Conservation (phyloP, 2,797 vertebrate species). For the Salmo trutta region DNA sequence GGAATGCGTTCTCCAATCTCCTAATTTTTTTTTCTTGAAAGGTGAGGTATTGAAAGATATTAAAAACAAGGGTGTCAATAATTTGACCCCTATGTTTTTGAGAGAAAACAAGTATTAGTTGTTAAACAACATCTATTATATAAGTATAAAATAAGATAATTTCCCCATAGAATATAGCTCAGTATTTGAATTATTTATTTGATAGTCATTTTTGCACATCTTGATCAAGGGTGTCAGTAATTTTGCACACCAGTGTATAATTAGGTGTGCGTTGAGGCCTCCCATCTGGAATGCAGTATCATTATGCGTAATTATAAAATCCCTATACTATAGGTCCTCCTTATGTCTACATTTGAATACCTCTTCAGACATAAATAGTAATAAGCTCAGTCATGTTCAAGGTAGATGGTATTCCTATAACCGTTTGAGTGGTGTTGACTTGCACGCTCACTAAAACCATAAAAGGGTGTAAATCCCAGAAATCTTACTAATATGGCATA, state of each 20-base stretch:
- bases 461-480: slow-evolving; percentile 12
- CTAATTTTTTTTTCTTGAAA: no score
- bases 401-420: slow-evolving; percentile 6
- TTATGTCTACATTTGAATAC: neutral
- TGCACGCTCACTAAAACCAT: slow-evolving; percentile 8
- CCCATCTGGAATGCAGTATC: neutral
- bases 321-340: neutral
- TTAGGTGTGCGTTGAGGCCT: neutral
- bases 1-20: no score
- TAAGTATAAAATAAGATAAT: no score
- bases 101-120: no score
- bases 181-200: no score
- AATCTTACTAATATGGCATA: neutral
- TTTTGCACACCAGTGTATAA: neutral
- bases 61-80: no score
- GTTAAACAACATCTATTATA: no score
- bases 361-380: neutral
- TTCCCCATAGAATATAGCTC: no score
- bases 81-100: no score
- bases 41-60: no score
- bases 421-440: slow-evolving; percentile 1
- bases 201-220: no score
- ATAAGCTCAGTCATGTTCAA: neutral
- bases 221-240: no score
- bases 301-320: neutral